Evolutionary conservation across 2,797 vertebrate genomes (phyloP), one percentile per base, ranked within the genome.

Genomic region (Anomalospiza imberbis): DNA sequence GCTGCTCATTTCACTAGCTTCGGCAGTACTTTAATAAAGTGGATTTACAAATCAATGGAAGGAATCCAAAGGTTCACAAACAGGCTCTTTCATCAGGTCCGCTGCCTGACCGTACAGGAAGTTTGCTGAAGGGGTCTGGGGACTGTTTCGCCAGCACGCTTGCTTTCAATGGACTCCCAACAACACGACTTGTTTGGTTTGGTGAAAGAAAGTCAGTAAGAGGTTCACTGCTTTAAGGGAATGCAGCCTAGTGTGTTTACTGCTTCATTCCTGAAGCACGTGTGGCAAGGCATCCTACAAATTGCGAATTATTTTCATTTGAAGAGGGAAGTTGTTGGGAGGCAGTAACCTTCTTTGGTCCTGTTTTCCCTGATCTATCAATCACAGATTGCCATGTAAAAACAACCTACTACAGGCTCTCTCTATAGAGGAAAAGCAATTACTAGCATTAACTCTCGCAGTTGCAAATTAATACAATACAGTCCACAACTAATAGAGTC

Each of bases 1-100:
- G 89, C 50, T 93, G 93, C 88, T 96, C 96, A 89, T 93, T 94
- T 96, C 88, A 82, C 65, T 85, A 75, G 73, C 96, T 83, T 89
- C 36, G 4, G 76, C 88, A 65, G 93, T 74, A 95, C 94, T 96
- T 93, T 94, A 93, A 12, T 94, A 96, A 93, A 95, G 88, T 90
- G 93, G 94, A 94, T 96, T 95, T 96, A 93, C 95, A 96, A 95
- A 96, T 95, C 95, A 95, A 94, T 92, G 92, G 95, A 94, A 85
- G 91, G 90, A 94, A 92, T 94, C 95, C 94, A 96, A 96, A 78
- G 86, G 88, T 92, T 96, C 93, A 96, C 95, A 96, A 95, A 96
- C 61, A 65, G 86, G 77, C 94, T 94, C 93, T 96, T 97, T 95
- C 95, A 96, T 93, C 95, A 81, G 94, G 86, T 83, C 95, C n/a